A percentile compares a stretch with the other conserved stretches of the same genome.
Evolutionary conservation across 2,113 vertebrate genomes (phyloP).

Genomic region (Corythoichthys intestinalis): DNA sequence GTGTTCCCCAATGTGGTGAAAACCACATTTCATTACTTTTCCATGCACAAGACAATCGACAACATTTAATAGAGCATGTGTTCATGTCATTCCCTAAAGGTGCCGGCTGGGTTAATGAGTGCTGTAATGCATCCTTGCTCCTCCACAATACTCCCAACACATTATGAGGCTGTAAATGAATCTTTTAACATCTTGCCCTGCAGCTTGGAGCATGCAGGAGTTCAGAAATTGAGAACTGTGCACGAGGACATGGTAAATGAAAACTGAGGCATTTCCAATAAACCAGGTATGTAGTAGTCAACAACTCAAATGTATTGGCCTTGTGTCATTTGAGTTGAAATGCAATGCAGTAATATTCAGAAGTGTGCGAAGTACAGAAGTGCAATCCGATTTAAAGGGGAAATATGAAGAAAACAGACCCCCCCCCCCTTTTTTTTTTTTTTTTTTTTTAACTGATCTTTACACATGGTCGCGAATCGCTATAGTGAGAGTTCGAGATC

Average conservation of each 20-base stretch:
- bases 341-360: neutral
- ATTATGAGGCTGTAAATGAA: constrained; percentile 2
- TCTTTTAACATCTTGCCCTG: neutral
- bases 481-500: no score
- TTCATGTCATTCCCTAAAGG: neutral
- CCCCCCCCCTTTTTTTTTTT: neutral
- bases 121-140: neutral
- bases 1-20: constrained; percentile 12
- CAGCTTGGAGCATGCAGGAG: neutral
- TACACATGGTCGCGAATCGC: no score
- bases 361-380: neutral
- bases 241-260: neutral
- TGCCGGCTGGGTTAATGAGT: constrained; percentile 8
- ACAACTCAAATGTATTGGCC: neutral
- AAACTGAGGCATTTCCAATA: neutral
- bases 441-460: no score
- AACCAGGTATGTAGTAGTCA: neutral
- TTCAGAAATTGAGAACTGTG: constrained; percentile 2
- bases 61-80: constrained; percentile 2
- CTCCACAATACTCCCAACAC: neutral
- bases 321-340: neutral
- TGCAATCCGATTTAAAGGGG: neutral
- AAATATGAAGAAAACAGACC: neutral
- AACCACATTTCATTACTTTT: constrained; percentile 1
- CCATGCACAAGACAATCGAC: neutral